Evolutionary conservation across 2,113 vertebrate genomes (phyloP).

Genomic region (Willisornis vidua): DNA sequence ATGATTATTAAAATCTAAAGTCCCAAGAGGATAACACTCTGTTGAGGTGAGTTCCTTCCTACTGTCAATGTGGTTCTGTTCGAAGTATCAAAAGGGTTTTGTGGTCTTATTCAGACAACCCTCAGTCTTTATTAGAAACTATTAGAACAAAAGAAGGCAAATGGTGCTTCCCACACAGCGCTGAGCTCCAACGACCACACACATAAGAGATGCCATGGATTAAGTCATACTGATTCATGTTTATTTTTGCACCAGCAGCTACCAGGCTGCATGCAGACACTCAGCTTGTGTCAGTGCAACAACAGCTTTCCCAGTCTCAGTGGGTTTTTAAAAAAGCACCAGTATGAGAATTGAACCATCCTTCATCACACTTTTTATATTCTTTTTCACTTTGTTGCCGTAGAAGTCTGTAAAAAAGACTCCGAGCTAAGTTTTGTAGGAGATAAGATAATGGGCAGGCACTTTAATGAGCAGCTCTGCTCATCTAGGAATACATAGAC

Average conservation of each 20-base stretch:
- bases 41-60: background rate
- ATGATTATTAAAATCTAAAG: background rate
- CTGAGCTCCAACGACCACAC: rapidly evolving
- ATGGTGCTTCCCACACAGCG: background rate
- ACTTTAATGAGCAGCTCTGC: too few species aligned
- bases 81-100: background rate
- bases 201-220: background rate
- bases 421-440: too few species aligned
- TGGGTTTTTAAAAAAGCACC: background rate
- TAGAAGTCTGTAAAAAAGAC: too few species aligned
- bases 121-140: background rate
- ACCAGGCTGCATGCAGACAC: background rate
- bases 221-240: rapidly evolving
- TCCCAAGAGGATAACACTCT: background rate
- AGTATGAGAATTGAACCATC: background rate
- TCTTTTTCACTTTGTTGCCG: background rate
- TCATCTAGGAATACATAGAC: too few species aligned
- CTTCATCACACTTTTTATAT: background rate
- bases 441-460: too few species aligned
- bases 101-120: background rate
- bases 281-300: background rate
- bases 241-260: background rate
- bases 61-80: background rate
- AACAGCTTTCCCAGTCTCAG: background rate
- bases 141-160: background rate